A percentile compares a stretch with the other conserved stretches of the same genome.
Evolutionary conservation across 2,113 vertebrate species (phyloP).

Genomic region (Circaetus cinerascens): DNA sequence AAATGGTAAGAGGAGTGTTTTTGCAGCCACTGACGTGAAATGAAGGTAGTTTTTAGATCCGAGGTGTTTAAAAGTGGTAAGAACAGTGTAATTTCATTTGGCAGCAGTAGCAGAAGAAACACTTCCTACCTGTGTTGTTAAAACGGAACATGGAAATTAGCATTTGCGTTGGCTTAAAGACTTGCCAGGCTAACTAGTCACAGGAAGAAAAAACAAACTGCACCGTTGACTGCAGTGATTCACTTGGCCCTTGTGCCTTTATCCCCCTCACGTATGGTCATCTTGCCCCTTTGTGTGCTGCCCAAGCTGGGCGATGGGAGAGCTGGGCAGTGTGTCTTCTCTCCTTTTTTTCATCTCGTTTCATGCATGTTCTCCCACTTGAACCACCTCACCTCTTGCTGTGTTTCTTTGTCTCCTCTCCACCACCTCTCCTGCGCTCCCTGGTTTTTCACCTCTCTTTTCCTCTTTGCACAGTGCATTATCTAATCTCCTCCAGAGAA

Average conservation of each 20-base stretch:
- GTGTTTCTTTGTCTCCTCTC: background rate
- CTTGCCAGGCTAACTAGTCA: background rate
- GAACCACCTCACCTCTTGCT: background rate
- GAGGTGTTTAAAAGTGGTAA: background rate
- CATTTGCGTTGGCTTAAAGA: background rate
- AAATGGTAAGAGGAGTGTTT: background rate
- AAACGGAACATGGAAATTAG: background rate
- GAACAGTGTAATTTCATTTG: background rate
- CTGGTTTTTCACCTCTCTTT: background rate
- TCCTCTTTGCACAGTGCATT: background rate
- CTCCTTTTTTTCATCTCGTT: background rate
- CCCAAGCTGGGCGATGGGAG: background rate
- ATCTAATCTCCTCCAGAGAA: background rate
- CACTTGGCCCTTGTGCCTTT: fast-evolving
- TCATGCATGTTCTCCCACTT: fast-evolving
- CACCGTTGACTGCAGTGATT: fast-evolving
- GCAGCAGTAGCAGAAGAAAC: background rate
- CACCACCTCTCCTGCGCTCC: background rate
- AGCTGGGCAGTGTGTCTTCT: background rate
- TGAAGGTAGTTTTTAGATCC: background rate
- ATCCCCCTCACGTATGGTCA: fast-evolving
- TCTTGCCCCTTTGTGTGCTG: fast-evolving
- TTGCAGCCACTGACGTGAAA: background rate
- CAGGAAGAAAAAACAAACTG: fast-evolving
- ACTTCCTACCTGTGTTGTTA: background rate